Conservation (phyloP, 2,797 vertebrate genomes). For the Helarctos malayanus region DNA sequence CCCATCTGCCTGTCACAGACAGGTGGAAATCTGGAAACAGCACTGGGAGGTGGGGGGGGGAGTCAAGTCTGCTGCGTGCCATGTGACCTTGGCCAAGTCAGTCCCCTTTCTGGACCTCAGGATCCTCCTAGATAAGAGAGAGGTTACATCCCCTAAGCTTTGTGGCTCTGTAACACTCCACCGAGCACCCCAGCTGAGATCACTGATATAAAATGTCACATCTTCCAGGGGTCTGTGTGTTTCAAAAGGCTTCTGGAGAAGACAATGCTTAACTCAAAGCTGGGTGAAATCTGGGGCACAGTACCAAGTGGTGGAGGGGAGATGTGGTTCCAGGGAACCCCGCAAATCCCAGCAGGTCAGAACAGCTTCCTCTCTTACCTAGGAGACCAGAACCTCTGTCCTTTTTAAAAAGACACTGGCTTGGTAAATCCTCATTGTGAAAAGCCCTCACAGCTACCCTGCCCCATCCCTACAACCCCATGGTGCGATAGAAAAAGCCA, state of each 20-base stretch:
- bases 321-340: not conserved
- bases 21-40: not conserved
- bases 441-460: not conserved
- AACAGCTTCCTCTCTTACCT: not conserved
- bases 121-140: not conserved
- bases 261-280: not conserved
- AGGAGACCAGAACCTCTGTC: not conserved
- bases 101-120: not conserved
- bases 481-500: not conserved
- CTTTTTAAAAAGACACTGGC: not conserved
- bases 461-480: not conserved
- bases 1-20: not conserved
- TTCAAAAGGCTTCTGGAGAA: slow-evolving; percentile 37
- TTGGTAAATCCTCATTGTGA: not conserved
- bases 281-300: not conserved
- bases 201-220: not conserved
- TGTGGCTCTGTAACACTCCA: not conserved
- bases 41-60: not conserved
- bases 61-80: not conserved
- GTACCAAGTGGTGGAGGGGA: not conserved
- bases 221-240: not conserved
- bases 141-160: not conserved
- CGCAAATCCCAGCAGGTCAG: not conserved
- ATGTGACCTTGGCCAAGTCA: not conserved
- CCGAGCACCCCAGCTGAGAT: not conserved